Conservation (phyloP, 2,888 invertebrate genomes). For the Apamea epomidion region DNA sequence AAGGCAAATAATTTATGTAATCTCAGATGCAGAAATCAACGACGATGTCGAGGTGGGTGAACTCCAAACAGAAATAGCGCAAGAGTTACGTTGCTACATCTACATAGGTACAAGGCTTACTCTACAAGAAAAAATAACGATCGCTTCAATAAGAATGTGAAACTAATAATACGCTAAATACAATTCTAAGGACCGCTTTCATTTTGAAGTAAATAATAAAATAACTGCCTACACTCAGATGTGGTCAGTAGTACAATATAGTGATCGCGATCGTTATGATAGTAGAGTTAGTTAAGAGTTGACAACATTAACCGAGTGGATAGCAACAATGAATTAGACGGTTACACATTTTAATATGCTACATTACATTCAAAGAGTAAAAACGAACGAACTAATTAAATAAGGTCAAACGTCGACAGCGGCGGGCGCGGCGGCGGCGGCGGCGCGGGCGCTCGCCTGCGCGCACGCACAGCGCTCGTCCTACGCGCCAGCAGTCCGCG, state of each 20-base stretch:
- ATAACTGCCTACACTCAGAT: constrained; percentile 14
- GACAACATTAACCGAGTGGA: constrained; percentile 77
- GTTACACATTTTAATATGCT: constrained; percentile 87
- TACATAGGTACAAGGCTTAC: constrained; percentile 73
- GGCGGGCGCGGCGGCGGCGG: constrained; percentile 68
- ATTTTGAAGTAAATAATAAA: constrained; percentile 9
- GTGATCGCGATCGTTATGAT: constrained; percentile 25
- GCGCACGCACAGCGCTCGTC: constrained; percentile 70
- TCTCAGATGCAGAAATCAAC: constrained; percentile 79
- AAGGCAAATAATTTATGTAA: constrained; percentile 63
- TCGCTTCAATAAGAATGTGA: constrained; percentile 13
- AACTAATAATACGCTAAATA: neutral
- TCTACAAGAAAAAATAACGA: constrained; percentile 59
- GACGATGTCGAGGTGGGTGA: constrained; percentile 82
- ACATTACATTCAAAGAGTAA: constrained; percentile 88
- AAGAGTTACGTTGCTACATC: constrained; percentile 76
- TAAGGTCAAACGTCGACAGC: constrained; percentile 88
- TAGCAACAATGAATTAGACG: constrained; percentile 86
- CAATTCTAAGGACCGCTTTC: neutral
- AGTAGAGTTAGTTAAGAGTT: constrained; percentile 40
- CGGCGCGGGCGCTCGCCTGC: constrained; percentile 65
- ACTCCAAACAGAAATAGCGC: constrained; percentile 85
- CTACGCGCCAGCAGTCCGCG: constrained; percentile 78
- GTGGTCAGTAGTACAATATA: constrained; percentile 32
- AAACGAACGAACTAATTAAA: constrained; percentile 90